These are phyloP conservation scores for Rhopalosiphum nymphaeae DNA, from an alignment of 2,888 invertebrate species.

Conservation along the genomic window DNA sequence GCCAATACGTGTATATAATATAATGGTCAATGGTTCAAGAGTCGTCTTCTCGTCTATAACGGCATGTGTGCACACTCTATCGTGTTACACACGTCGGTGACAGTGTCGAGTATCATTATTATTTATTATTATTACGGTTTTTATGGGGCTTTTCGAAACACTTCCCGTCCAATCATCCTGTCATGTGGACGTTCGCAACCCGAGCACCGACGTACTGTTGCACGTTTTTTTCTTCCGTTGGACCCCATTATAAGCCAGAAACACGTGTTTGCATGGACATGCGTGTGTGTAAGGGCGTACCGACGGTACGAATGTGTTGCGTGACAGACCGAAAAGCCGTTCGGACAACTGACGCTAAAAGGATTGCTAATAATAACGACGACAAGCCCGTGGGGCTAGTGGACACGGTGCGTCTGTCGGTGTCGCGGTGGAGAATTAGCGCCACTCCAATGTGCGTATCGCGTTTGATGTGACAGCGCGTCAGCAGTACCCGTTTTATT, in stretches of 20 bases:
- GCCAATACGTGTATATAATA: background rate
- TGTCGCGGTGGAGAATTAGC: slow-evolving; percentile 30
- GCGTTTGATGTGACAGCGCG: slow-evolving; percentile 52
- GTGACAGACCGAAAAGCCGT: background rate
- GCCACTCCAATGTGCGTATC: slow-evolving; percentile 21
- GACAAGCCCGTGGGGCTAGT: background rate
- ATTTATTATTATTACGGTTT: background rate
- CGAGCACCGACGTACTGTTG: background rate
- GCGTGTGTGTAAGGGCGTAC: background rate
- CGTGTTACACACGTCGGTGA: background rate
- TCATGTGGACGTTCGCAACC: background rate
- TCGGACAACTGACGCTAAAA: slow-evolving; percentile 45
- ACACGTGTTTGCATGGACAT: background rate
- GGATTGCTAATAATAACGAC: slow-evolving; percentile 52
- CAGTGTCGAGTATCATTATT: background rate
- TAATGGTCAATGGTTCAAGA: background rate
- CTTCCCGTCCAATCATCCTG: background rate
- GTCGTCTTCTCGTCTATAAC: background rate
- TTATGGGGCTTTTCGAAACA: background rate
- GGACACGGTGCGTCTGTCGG: background rate
- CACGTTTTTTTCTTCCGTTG: background rate
- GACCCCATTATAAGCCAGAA: background rate
- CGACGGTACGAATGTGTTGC: background rate
- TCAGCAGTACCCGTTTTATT: background rate
- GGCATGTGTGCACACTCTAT: background rate